Conservation (phyloP, 2,113 vertebrate species). For the Neotoma lepida region DNA sequence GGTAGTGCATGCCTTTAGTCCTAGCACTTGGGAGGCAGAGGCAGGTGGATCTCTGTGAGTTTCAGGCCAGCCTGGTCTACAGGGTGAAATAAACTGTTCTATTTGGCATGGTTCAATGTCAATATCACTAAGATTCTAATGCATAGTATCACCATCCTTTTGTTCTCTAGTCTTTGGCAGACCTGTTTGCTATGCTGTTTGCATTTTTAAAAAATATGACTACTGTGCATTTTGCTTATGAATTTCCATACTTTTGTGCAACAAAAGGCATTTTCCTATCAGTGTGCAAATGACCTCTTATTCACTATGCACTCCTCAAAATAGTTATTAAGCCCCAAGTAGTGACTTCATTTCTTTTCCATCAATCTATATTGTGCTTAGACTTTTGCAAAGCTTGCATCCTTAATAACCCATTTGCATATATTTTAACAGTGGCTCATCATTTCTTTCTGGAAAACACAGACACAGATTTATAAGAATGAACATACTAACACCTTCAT, state of each 20-base stretch:
- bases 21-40: neutral
- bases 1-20: neutral
- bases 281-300: slow-evolving; percentile 68
- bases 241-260: neutral
- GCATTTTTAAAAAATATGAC: neutral
- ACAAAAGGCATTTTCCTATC: slow-evolving; percentile 64
- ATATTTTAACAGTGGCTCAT: slow-evolving; percentile 44
- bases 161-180: neutral
- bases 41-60: neutral
- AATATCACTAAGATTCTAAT: neutral
- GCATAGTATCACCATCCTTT: neutral
- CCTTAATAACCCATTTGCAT: slow-evolving; percentile 61
- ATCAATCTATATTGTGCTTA: neutral
- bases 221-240: neutral
- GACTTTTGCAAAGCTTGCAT: slow-evolving; percentile 53
- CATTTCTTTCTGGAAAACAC: slow-evolving; percentile 13
- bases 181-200: neutral
- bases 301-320: slow-evolving; percentile 72
- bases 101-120: neutral
- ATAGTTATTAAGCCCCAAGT: slow-evolving; percentile 63
- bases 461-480: slow-evolving; percentile 9
- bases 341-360: slow-evolving; percentile 57
- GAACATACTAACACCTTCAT: neutral
- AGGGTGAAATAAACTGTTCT: neutral
- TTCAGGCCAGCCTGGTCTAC: neutral